These are phyloP conservation scores for Triplophysa bombifrons DNA, from an alignment of 2,797 vertebrate species.

Conservation along the genomic window DNA sequence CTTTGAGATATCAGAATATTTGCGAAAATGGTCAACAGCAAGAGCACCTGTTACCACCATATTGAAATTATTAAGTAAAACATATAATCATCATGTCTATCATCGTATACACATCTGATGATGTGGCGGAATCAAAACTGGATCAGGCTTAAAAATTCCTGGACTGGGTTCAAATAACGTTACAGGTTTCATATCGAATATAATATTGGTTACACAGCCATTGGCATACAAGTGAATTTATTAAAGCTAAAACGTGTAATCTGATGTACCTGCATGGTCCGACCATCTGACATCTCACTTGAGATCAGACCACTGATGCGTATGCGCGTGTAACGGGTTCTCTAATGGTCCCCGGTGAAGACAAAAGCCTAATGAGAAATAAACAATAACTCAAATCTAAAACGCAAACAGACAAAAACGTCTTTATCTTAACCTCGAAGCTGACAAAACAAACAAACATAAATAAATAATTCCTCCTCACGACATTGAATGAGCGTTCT, in stretches of 20 bases:
- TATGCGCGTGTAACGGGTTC: neutral
- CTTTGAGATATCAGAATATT: neutral
- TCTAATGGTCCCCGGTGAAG: slow-evolving; percentile 18
- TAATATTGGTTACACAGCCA: neutral
- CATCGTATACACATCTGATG: too few relatives aligned
- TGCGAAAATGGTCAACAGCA: neutral
- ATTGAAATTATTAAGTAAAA: neutral
- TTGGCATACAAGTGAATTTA: neutral
- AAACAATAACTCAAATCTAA: neutral
- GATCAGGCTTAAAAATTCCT: neutral
- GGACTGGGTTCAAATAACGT: neutral
- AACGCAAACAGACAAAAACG: neutral
- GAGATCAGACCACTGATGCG: neutral
- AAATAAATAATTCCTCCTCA: slow-evolving; percentile 26
- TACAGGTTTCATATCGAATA: neutral
- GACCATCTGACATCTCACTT: slow-evolving; percentile 7
- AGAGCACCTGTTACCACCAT: neutral
- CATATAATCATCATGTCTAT: too few relatives aligned
- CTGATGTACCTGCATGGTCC: slow-evolving; percentile 7
- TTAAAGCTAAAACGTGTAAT: neutral
- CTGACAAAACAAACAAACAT: neutral
- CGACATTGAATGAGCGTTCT: slow-evolving; percentile 37
- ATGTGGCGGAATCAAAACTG: neutral
- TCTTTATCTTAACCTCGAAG: neutral
- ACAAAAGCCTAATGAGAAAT: slow-evolving; percentile 37